Conservation (phyloP, 2,113 vertebrate species). For the Pan troglodytes region DNA sequence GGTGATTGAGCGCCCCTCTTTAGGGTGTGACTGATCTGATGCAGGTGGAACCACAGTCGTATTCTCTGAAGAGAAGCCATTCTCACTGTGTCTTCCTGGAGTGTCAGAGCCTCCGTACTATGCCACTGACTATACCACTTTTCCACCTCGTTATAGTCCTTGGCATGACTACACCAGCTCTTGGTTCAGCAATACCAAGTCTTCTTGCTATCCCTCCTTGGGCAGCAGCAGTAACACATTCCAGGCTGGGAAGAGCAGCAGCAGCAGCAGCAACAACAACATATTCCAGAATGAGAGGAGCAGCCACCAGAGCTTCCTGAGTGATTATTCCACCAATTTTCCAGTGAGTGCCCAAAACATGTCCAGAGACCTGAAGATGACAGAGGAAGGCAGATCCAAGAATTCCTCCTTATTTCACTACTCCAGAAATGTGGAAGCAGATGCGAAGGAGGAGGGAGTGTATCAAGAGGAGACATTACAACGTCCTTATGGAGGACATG, state of each 20-base stretch:
- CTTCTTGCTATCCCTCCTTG: neutral
- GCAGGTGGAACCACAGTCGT: slow-evolving; percentile 52
- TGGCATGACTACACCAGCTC: neutral
- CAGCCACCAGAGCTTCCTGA: neutral
- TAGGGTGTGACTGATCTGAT: slow-evolving; percentile 70
- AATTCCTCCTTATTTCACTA: neutral
- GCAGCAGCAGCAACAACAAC: neutral
- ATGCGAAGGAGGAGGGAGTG: neutral
- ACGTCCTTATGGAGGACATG: neutral
- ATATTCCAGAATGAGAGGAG: neutral
- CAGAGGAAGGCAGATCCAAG: neutral
- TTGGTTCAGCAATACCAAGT: neutral
- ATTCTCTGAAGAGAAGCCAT: slow-evolving; percentile 53
- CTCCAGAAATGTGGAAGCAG: neutral
- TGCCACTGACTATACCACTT: neutral
- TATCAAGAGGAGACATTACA: neutral
- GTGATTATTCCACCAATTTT: neutral
- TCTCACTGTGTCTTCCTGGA: neutral
- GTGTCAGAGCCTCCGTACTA: neutral
- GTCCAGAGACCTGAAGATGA: neutral
- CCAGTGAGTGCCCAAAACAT: neutral
- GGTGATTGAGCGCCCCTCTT: slow-evolving; percentile 41
- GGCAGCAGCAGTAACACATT: neutral
- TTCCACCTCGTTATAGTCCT: neutral
- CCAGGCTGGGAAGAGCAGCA: neutral